phyloP scores from a whole-genome alignment of 2,113 vertebrate genomes.

The Rhinolophus ferrumequinum region DNA sequence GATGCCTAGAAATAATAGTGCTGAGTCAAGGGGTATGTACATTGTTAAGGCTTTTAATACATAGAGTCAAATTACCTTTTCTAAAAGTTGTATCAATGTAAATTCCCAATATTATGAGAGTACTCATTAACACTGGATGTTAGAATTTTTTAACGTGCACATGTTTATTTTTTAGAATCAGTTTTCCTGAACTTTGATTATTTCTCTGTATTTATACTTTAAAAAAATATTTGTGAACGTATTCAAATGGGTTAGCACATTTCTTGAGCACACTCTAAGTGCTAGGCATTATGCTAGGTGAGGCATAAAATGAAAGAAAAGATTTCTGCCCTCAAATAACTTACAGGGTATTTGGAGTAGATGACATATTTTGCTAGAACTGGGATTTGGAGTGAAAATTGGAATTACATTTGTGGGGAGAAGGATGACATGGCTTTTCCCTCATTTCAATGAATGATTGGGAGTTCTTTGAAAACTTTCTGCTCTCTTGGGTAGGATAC shows the following conservation, averaged over 20 bases:
- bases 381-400: slow-evolving; percentile 35
- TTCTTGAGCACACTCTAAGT: slow-evolving; percentile 27
- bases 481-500: slow-evolving; percentile 15
- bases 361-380: slow-evolving; percentile 24
- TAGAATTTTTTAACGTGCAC: background rate
- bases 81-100: slow-evolving; percentile 35
- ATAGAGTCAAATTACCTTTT: slow-evolving; percentile 36
- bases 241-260: background rate
- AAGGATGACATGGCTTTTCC: background rate
- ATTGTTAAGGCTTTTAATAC: slow-evolving; percentile 33
- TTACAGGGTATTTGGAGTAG: background rate
- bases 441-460: slow-evolving; percentile 10
- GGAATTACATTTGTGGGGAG: slow-evolving; percentile 12
- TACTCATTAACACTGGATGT: background rate
- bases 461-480: slow-evolving; percentile 29
- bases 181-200: background rate
- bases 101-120: slow-evolving; percentile 11
- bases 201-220: slow-evolving; percentile 21
- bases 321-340: slow-evolving; percentile 10
- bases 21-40: slow-evolving; percentile 23
- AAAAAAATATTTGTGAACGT: background rate
- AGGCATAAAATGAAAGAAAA: slow-evolving; percentile 27
- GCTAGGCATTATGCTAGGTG: background rate
- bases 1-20: slow-evolving; percentile 53
- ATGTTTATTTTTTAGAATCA: slow-evolving; percentile 40